Conservation (phyloP, 2,888 invertebrate genomes). For the Anthophora plumipes region DNA sequence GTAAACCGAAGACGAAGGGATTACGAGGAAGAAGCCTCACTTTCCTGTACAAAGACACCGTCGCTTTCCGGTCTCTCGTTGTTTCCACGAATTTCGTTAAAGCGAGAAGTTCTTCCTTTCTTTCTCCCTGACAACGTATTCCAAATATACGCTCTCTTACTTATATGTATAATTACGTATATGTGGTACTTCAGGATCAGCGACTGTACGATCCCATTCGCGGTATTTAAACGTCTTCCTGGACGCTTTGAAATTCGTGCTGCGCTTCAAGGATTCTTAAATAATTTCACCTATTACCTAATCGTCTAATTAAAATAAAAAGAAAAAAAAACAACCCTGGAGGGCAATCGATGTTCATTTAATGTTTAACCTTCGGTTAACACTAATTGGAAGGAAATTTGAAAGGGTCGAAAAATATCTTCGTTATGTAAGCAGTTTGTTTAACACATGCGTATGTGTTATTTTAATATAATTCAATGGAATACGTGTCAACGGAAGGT, state of each 20-base stretch:
- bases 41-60: conserved; percentile 22
- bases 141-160: conserved; percentile 26
- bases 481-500: conserved; percentile 43
- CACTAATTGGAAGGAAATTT: background rate
- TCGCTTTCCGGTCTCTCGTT: background rate
- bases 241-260: conserved; percentile 22
- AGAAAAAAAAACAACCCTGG: too few species aligned
- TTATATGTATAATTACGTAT: conserved; percentile 56
- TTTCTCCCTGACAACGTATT: conserved; percentile 6
- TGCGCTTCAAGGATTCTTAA: conserved; percentile 43
- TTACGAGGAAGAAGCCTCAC: conserved; percentile 17
- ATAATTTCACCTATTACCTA: conserved; percentile 40
- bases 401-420: background rate
- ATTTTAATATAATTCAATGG: too few species aligned
- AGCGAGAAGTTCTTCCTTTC: conserved; percentile 15
- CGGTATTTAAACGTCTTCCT: conserved; percentile 48
- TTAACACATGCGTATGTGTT: too few species aligned
- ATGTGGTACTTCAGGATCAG: conserved; percentile 37
- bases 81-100: background rate
- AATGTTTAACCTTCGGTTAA: conserved; percentile 36
- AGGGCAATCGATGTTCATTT: conserved; percentile 9
- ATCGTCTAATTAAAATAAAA: conserved; percentile 15
- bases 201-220: conserved; percentile 20
- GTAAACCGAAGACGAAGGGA: background rate
- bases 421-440: too few species aligned